A percentile compares a stretch with the other conserved stretches of the same genome.
phyloP scores from a whole-genome alignment of 1,140 invertebrate species.

The Danaus melanippus region DNA sequence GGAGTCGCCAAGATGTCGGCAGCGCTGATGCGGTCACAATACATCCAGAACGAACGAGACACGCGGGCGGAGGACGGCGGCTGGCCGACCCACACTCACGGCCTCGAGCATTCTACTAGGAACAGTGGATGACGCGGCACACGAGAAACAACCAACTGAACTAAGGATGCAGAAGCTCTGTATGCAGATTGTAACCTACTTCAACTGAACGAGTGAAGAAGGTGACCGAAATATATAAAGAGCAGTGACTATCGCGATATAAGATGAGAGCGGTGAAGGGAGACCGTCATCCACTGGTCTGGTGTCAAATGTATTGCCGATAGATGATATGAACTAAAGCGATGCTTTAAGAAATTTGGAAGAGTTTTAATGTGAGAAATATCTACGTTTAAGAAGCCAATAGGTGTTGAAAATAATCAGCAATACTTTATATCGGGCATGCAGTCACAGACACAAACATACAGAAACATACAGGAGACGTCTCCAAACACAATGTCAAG shows the following conservation, averaged over 20 bases:
- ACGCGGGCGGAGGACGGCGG: no score
- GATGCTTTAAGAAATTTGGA: slow-evolving; percentile 41
- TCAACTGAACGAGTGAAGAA: not conserved
- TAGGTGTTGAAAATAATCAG: slow-evolving; percentile 42
- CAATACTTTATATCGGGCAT: slow-evolving; percentile 37
- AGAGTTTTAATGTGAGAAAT: slow-evolving; percentile 23
- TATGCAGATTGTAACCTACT: not conserved
- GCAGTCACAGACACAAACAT: slow-evolving; percentile 9
- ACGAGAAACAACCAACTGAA: no score
- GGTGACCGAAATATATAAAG: slow-evolving; percentile 6
- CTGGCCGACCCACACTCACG: no score
- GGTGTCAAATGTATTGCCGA: slow-evolving; percentile 40
- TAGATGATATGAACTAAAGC: slow-evolving; percentile 31
- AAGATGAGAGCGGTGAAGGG: not conserved
- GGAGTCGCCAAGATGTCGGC: slow-evolving; percentile 21
- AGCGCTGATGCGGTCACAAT: slow-evolving; percentile 33
- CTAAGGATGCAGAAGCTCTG: slow-evolving; percentile 4
- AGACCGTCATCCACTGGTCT: slow-evolving; percentile 20
- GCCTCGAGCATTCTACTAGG: not conserved
- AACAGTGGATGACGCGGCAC: slow-evolving; percentile 1
- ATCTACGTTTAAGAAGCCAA: slow-evolving; percentile 38
- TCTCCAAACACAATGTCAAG: not conserved
- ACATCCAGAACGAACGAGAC: slow-evolving; percentile 5
- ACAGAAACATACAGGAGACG: slow-evolving; percentile 8
- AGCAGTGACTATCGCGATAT: not conserved